Evolutionary conservation across 2,113 vertebrate species (phyloP).

Genomic region (Pollimyrus isidori): DNA sequence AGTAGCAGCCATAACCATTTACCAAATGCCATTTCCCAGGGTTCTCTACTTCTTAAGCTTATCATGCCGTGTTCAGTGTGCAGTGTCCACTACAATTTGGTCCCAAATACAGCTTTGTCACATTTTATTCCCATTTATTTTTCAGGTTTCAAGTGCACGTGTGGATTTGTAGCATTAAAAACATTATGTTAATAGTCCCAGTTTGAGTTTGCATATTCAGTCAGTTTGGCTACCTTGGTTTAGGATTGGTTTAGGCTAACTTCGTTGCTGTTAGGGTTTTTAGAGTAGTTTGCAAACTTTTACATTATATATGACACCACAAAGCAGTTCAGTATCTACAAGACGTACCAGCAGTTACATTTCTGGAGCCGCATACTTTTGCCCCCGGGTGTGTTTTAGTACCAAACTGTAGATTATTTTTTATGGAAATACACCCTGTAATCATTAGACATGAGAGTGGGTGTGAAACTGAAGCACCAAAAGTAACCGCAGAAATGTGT

Average conservation of each 20-base stretch:
- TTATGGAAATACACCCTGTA: not conserved
- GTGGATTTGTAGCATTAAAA: not conserved
- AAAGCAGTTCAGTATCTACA: slow-evolving; percentile 91
- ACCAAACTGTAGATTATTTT: not conserved
- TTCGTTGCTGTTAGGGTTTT: not conserved
- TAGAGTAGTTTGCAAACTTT: not conserved
- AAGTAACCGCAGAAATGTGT: not conserved
- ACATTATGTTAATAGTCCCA: not conserved
- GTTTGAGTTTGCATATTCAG: not conserved
- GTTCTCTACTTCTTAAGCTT: not conserved
- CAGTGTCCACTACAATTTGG: not conserved
- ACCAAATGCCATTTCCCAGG: not conserved
- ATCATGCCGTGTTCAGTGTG: not conserved
- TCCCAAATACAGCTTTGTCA: not conserved
- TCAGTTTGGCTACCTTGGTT: not conserved
- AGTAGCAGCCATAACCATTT: not conserved
- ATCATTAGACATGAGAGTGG: not conserved
- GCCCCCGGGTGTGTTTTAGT: not conserved
- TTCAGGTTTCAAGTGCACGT: not conserved
- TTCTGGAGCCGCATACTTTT: not conserved
- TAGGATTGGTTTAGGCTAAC: not conserved
- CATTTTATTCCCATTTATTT: not conserved
- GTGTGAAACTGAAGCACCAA: not conserved
- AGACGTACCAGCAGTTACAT: slow-evolving; percentile 83
- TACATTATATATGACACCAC: slow-evolving; percentile 60